Base-by-base conservation (phyloP, 2,797 vertebrate genomes). In the Sciurus vulgaris region DNA sequence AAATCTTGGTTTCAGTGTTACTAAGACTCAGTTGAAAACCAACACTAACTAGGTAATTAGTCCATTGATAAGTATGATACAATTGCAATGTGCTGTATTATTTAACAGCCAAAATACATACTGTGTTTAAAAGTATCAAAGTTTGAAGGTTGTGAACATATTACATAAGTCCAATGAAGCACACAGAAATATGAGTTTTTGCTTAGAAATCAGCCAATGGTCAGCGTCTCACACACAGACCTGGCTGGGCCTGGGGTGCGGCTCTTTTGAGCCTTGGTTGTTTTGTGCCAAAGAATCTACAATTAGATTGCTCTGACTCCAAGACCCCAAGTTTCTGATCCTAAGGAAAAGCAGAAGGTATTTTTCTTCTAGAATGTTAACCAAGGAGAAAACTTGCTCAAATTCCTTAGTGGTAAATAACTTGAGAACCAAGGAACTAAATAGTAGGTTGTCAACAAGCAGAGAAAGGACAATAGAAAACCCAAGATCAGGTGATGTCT, bases 331-430 rank as follows among this genome's bases (percentile, higher is more conserved):
- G 69, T 63, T 73, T 49, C 74, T 65, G 49, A 28, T 89, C 22
- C 49, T 26, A 61, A 84, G 54, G 72, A 79, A 93, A 63, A 74
- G 59, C n/a, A 59, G 18, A 5, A n/a, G 28, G 44, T 77, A 33
- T 86, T 91, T 93, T 91, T 86, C 69, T 94, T 79, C 63, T 83
- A 49, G 63, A 76, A 89, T 51, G 54, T 56, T 74, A 72, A 59
- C 35, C 59, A 61, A 95, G 28, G 35, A 86, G 74, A 85, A 87
- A 95, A 85, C 24, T 20, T 93, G 49, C 22, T 81, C 56, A 28
- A 6, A 76, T 83, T 54, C 73, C 47, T 92, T 65, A 69, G 76
- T 44, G 85, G 70, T 28, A 35, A 86, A 65, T 20, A 94, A 78
- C 56, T 10, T 93, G 86, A 84, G 44, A 81, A 92, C 41, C 35